Evolutionary conservation across 2,113 vertebrate species (phyloP).

Genomic region (Condylura cristata): DNA sequence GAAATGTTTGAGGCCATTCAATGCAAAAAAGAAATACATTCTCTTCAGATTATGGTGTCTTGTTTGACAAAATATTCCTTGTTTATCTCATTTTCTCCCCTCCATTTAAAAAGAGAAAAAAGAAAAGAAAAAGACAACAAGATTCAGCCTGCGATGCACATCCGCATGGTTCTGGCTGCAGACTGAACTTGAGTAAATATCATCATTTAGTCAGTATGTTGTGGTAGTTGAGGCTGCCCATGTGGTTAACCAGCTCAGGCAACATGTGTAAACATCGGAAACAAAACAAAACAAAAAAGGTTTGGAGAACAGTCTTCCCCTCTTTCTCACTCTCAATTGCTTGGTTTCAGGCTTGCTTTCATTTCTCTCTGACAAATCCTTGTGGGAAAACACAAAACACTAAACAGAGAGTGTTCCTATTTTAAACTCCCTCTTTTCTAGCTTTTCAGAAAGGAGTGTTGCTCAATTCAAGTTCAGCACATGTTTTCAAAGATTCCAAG

Average conservation of each 20-base stretch:
- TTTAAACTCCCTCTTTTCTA: conserved; percentile 59
- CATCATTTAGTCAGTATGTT: conserved; percentile 85
- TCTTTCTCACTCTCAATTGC: conserved; percentile 68
- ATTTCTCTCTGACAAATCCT: conserved; percentile 80
- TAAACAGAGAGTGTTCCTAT: conserved; percentile 71
- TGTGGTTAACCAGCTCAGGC: conserved; percentile 88
- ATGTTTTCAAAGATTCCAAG: conserved; percentile 82
- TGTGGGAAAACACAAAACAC: conserved; percentile 82
- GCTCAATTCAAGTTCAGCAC: conserved; percentile 82
- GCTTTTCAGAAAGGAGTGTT: conserved; percentile 76
- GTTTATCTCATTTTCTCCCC: conserved; percentile 33
- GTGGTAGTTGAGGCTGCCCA: conserved; percentile 84
- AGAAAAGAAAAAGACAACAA: conserved; percentile 57
- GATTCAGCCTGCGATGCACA: conserved; percentile 71
- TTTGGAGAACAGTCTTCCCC: conserved; percentile 75
- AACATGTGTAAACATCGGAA: conserved; percentile 87
- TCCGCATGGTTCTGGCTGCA: conserved; percentile 84
- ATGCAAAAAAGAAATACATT: conserved; percentile 87
- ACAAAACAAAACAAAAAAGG: conserved; percentile 81
- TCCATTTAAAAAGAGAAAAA: conserved; percentile 58
- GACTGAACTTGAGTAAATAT: conserved; percentile 85
- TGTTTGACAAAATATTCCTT: conserved; percentile 78
- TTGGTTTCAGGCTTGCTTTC: conserved; percentile 71
- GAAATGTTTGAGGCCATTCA: conserved; percentile 83
- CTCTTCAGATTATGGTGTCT: conserved; percentile 79